Evolutionary conservation across 1,140 invertebrate species (phyloP).

Genomic region (Cydia fagiglandana): DNA sequence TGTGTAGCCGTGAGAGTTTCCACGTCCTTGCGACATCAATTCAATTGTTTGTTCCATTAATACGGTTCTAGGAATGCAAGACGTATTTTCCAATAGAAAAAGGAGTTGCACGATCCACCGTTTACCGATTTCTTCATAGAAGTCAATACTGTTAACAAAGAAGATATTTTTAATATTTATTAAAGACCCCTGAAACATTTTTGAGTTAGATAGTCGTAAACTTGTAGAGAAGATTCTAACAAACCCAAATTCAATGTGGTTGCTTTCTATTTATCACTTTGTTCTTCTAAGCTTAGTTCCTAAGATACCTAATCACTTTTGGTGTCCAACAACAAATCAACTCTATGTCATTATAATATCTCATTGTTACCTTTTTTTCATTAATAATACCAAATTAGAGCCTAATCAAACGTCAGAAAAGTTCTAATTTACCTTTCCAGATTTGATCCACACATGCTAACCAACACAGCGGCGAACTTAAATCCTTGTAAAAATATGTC

Average conservation of each 20-base stretch:
- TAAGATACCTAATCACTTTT: no score
- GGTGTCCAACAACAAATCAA: no score
- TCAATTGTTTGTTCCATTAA: constrained; percentile 28
- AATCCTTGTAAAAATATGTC: no score
- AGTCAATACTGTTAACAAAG: not conserved
- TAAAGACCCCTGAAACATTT: not conserved
- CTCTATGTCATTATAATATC: no score
- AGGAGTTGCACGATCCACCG: not conserved
- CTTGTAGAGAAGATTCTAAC: not conserved
- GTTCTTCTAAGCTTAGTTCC: not conserved
- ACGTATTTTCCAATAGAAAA: not conserved
- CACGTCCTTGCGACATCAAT: constrained; percentile 23
- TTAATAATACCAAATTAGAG: no score
- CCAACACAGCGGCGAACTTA: no score
- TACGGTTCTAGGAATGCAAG: constrained; percentile 19
- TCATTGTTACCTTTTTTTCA: no score
- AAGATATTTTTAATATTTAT: no score
- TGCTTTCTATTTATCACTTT: not conserved
- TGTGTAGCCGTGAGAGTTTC: constrained; percentile 15
- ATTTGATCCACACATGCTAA: no score
- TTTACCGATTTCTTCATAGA: not conserved
- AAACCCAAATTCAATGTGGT: no score
- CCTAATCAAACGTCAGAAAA: no score
- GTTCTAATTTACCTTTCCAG: no score
- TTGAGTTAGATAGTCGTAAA: not conserved